Percentiles rank a stretch among this genome's conserved stretches.
phyloP scores from a whole-genome alignment of 2,113 vertebrate species.

The Cochlearius cochlearius region DNA sequence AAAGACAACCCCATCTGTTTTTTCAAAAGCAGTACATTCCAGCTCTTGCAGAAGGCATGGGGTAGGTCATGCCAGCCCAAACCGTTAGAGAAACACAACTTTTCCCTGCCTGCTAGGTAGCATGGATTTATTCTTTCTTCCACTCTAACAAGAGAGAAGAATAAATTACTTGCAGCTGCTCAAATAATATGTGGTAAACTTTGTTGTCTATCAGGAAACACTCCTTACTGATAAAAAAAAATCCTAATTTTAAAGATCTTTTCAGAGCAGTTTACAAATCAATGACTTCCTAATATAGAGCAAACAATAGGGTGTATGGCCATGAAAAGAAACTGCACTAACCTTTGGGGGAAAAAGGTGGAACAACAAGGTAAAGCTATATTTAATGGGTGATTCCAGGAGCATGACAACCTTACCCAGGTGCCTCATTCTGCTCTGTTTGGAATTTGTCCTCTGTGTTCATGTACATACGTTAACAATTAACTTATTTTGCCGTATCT shows the following conservation, averaged over 20 bases:
- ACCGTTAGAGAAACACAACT: not conserved
- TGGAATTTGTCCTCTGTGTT: constrained; percentile 39
- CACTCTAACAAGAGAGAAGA: not conserved
- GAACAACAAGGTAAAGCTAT: not conserved
- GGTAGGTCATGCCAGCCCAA: not conserved
- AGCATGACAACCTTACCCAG: not conserved
- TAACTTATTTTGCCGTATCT: not conserved
- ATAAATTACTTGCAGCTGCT: not conserved
- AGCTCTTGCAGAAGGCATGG: not conserved
- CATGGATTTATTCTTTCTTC: not conserved
- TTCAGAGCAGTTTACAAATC: not conserved
- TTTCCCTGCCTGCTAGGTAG: not conserved
- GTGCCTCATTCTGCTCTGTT: not conserved
- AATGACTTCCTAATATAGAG: not conserved
- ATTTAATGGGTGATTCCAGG: not conserved
- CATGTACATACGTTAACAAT: not conserved
- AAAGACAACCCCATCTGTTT: not conserved
- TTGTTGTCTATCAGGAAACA: not conserved
- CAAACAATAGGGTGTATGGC: not conserved
- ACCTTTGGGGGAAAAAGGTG: not conserved
- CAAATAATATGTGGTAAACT: not conserved
- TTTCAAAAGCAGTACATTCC: not conserved
- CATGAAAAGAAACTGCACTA: not conserved
- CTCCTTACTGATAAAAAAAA: not conserved
- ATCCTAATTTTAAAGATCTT: not conserved